Base-by-base conservation (phyloP, 2,113 vertebrate genomes). In the Coracopsis vasa region DNA sequence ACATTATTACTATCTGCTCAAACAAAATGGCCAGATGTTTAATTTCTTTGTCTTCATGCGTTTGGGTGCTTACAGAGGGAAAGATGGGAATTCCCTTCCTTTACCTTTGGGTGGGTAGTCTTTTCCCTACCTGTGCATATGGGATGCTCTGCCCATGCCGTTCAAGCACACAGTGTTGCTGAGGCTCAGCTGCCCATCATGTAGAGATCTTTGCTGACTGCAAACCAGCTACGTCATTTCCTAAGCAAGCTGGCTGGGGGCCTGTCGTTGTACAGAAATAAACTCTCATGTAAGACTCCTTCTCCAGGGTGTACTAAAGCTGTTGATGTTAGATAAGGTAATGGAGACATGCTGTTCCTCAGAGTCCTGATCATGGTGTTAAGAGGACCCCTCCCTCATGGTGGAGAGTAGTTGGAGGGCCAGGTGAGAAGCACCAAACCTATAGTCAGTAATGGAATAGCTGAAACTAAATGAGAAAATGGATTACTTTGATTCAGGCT, bases 211-310 rank as follows among this genome's bases (percentile, higher is more conserved):
- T 17, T 75, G 53, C 84, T 85, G 66, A 37, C 44, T 82, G 50
- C 35, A 7, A 66, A 50, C 13, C 35, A 48, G 44, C 53, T 28
- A 21, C 16, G 1, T 78, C 47, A 39, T 71, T 91, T 95, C 83
- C 86, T 81, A 44, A n/a, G 84, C 48, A 37, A 71, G 74, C 70
- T 94, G 89, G 70, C 81, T 61, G n/a, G 27, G 45, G 48, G 44
- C 70, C 80, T 89, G 53, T 53, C 5, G 3, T 35, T 45, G 74
- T 37, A 69, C 31, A 35, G 61, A 94, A 87, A 86, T 53, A 93
- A 90, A 69, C 28, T 70, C 50, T 64, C 24, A 9, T 0, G 0
- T 39, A 67, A 67, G 44, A 28, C 21, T 44, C 48, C 15, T 64
- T 39, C 73, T 65, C 37, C 18, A 23, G 48, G 70, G 31, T 42